These are phyloP conservation scores for Pitta sordida DNA, from an alignment of 2,113 vertebrate species.

Conservation along the genomic window DNA sequence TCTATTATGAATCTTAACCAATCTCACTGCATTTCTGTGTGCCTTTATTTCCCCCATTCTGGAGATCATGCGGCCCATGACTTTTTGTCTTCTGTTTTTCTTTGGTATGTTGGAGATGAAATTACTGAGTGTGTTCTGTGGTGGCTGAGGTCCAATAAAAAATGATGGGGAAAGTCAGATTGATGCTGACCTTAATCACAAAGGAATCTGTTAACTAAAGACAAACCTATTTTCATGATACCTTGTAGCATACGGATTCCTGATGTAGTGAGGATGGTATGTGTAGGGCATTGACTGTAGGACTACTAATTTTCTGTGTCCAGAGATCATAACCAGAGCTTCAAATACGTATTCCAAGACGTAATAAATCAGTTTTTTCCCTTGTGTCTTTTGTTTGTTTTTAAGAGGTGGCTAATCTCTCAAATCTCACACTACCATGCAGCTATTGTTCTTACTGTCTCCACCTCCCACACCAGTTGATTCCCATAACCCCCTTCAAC, in stretches of 20 bases:
- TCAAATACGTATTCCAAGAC: background rate
- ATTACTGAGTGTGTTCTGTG: background rate
- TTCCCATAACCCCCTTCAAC: background rate
- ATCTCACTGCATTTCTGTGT: background rate
- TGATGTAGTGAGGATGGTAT: background rate
- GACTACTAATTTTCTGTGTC: background rate
- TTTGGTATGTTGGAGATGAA: background rate
- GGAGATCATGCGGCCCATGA: background rate
- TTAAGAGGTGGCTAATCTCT: background rate
- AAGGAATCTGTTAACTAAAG: background rate
- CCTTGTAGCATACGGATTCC: background rate
- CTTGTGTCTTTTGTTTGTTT: background rate
- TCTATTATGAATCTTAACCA: background rate
- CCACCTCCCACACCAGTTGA: background rate
- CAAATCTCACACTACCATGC: background rate
- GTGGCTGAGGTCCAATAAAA: background rate
- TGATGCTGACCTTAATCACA: background rate
- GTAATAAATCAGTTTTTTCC: background rate
- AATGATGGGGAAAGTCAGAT: background rate
- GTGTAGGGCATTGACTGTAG: background rate
- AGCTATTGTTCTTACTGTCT: background rate
- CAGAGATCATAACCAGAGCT: background rate
- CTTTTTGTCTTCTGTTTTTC: background rate
- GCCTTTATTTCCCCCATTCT: background rate
- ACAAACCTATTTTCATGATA: background rate